These are phyloP conservation scores for Coccyzus lansbergi DNA, from an alignment of 2,797 vertebrate species.

Conservation along the genomic window DNA sequence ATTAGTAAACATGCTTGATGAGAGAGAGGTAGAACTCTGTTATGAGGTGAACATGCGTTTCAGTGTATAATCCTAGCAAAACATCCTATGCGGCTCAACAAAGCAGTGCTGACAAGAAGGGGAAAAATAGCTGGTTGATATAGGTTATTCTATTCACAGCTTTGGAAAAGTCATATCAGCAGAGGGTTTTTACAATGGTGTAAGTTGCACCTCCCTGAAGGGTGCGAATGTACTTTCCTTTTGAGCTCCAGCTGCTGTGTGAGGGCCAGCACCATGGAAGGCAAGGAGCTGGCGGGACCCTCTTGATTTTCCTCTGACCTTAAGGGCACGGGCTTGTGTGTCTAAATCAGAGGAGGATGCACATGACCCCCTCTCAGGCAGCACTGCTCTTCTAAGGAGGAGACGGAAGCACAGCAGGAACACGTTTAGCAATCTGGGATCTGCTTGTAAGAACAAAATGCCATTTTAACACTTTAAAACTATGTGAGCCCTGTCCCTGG, in stretches of 20 bases:
- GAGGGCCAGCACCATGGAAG: background rate
- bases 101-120: background rate
- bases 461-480: conserved; percentile 9
- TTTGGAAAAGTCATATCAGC: background rate
- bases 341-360: background rate
- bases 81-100: background rate
- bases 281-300: background rate
- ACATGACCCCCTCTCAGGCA: background rate
- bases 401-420: background rate
- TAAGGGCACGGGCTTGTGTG: background rate
- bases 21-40: background rate
- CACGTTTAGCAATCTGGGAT: background rate
- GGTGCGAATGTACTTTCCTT: background rate
- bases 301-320: background rate
- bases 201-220: background rate
- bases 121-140: background rate
- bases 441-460: background rate
- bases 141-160: background rate
- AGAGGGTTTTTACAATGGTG: background rate
- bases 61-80: background rate
- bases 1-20: background rate
- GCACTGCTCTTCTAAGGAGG: background rate
- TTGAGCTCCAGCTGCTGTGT: background rate
- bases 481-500: background rate
- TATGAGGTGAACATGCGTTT: background rate